These are phyloP conservation scores for Thalassaphorura encarpata DNA, from an alignment of 1,140 invertebrate species.

Conservation along the genomic window DNA sequence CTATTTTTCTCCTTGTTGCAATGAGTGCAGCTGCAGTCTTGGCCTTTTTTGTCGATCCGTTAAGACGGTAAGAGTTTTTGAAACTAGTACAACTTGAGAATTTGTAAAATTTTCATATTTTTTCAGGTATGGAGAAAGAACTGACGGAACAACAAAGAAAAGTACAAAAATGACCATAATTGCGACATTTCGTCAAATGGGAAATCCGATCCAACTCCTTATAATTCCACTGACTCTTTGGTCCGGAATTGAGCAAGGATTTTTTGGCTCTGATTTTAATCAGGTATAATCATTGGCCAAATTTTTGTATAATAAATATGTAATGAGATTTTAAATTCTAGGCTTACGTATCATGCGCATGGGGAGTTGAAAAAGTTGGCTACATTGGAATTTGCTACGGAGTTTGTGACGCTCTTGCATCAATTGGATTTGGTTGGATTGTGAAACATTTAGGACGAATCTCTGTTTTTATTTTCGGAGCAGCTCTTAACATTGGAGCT, in stretches of 20 bases:
- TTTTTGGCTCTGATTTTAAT: slow-evolving; percentile 88
- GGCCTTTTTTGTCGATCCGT: slow-evolving; percentile 81
- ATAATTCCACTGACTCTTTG: slow-evolving; percentile 91
- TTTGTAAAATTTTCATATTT: too few species aligned
- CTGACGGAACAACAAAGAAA: not conserved
- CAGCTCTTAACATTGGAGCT: not conserved
- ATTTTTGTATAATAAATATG: too few species aligned
- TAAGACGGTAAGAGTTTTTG: slow-evolving; percentile 55
- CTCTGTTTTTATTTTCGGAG: not conserved
- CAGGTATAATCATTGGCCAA: too few species aligned
- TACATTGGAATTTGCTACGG: not conserved
- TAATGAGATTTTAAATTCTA: not conserved
- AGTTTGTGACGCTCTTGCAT: not conserved
- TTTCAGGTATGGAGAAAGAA: too few species aligned
- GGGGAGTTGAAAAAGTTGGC: not conserved
- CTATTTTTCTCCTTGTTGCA: slow-evolving; percentile 3
- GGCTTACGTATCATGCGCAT: not conserved
- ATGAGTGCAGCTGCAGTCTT: slow-evolving; percentile 49
- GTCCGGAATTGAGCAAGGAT: slow-evolving; percentile 95
- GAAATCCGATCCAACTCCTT: slow-evolving; percentile 66
- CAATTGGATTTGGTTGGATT: not conserved
- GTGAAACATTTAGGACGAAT: not conserved
- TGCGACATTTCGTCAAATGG: slow-evolving; percentile 17
- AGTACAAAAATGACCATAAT: not conserved
- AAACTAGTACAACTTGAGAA: not conserved